phyloP scores from a whole-genome alignment of 1,140 invertebrate species.

The Sycophila sp. region DNA sequence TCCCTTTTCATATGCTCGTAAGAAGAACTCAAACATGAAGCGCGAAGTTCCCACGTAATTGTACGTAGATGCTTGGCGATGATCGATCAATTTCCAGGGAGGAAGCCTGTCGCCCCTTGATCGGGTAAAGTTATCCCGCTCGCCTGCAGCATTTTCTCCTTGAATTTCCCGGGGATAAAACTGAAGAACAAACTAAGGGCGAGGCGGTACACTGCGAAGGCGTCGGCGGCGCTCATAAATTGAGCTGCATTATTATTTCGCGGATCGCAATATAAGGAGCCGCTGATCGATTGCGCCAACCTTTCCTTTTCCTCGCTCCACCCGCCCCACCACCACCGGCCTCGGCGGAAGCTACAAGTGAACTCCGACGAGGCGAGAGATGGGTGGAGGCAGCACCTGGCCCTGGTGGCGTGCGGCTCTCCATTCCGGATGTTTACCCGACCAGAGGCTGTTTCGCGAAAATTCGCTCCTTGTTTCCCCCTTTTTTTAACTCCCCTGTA shows the following conservation, averaged over 20 bases:
- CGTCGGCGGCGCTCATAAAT: not conserved
- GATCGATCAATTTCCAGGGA: constrained; percentile 12
- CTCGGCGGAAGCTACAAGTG: constrained; percentile 6
- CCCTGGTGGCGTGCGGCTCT: not conserved
- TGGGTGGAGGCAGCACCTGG: not conserved
- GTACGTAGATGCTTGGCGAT: not conserved
- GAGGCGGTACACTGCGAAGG: no score
- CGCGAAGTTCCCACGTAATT: no score
- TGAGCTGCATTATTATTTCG: not conserved
- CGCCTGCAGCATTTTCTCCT: not conserved
- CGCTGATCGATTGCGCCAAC: constrained; percentile 6
- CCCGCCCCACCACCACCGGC: no score
- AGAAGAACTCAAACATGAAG: no score
- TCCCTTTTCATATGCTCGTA: no score
- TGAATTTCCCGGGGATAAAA: not conserved
- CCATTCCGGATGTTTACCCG: not conserved
- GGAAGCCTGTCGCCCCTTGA: not conserved
- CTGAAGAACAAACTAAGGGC: no score
- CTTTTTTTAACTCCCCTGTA: no score
- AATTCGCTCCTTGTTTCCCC: not conserved
- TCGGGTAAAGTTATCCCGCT: not conserved
- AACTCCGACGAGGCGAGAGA: not conserved
- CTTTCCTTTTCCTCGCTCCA: no score
- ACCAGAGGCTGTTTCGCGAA: not conserved
- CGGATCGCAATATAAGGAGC: not conserved